These are phyloP conservation scores for Sebastes iracundus DNA, from an alignment of 2,797 vertebrate species.

Conservation along the genomic window DNA sequence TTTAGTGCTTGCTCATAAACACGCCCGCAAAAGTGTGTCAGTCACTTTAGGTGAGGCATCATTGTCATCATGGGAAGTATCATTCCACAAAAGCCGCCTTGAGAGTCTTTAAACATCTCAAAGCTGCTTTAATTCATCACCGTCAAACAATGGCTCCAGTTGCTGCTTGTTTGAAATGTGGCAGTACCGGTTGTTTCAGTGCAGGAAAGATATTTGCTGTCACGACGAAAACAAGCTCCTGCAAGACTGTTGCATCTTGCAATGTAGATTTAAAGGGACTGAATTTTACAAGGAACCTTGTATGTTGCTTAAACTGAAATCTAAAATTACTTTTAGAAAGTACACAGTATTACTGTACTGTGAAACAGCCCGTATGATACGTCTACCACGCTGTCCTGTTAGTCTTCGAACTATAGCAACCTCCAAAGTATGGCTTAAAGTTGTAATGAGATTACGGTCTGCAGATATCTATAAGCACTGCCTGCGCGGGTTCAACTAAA, in stretches of 20 bases:
- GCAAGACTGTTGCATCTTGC: conserved; percentile 12
- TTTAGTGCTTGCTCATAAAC: conserved; percentile 3
- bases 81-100: background rate
- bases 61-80: conserved; percentile 3
- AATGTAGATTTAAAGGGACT: background rate
- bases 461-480: conserved; percentile 73
- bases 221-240: conserved; percentile 25
- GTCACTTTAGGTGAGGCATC: background rate
- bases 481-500: conserved; percentile 62
- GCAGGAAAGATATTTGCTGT: conserved; percentile 10
- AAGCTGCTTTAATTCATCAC: conserved; percentile 30
- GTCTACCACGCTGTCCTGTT: background rate
- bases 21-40: background rate
- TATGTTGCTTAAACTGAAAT: background rate
- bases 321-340: background rate
- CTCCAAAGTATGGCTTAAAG: conserved; percentile 75
- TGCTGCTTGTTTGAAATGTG: conserved; percentile 60
- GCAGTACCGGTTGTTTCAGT: conserved; percentile 52
- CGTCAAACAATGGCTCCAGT: conserved; percentile 39
- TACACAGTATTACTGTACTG: background rate
- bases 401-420: conserved; percentile 63
- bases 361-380: background rate
- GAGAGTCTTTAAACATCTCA: background rate
- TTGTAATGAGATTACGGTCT: conserved; percentile 78
- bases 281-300: background rate